These are phyloP conservation scores for Leptinotarsa undecemlineata DNA, from an alignment of 1,140 invertebrate genomes.

Conservation along the genomic window DNA sequence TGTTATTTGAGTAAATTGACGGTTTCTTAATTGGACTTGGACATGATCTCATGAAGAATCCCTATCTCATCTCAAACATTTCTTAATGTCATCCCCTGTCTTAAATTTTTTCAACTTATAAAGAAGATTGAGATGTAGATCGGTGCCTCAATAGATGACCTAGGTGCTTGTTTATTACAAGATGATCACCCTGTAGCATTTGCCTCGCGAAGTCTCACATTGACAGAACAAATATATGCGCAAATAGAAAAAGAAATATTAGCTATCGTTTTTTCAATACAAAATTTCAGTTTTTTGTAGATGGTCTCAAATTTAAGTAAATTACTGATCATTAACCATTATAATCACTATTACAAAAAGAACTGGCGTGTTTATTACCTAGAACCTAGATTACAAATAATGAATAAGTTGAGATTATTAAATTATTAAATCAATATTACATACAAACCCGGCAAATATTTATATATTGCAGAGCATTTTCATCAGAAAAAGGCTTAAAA, in stretches of 20 bases:
- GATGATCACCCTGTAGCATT: slow-evolving; percentile 43
- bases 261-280: not conserved
- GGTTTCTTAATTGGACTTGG: slow-evolving; percentile 14
- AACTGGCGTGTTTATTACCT: not conserved
- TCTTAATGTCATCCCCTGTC: slow-evolving; percentile 31
- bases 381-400: not conserved
- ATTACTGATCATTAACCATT: not conserved
- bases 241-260: not conserved
- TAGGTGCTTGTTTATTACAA: slow-evolving; percentile 51
- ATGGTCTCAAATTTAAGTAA: not conserved
- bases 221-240: slow-evolving; percentile 49
- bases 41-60: not conserved
- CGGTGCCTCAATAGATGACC: slow-evolving; percentile 41
- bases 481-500: slow-evolving; percentile 11
- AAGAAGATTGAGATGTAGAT: too few relatives aligned
- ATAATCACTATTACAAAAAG: not conserved
- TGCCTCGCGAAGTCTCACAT: slow-evolving; percentile 47
- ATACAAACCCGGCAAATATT: slow-evolving; percentile 24
- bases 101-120: slow-evolving; percentile 39
- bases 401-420: not conserved
- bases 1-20: slow-evolving; percentile 9
- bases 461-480: slow-evolving; percentile 16
- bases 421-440: not conserved
- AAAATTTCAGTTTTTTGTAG: not conserved
- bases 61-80: not conserved